Percentiles rank a stretch among this genome's conserved stretches.
Evolutionary conservation across 2,888 invertebrate genomes (phyloP).

Genomic region (Choreutis nemorana): DNA sequence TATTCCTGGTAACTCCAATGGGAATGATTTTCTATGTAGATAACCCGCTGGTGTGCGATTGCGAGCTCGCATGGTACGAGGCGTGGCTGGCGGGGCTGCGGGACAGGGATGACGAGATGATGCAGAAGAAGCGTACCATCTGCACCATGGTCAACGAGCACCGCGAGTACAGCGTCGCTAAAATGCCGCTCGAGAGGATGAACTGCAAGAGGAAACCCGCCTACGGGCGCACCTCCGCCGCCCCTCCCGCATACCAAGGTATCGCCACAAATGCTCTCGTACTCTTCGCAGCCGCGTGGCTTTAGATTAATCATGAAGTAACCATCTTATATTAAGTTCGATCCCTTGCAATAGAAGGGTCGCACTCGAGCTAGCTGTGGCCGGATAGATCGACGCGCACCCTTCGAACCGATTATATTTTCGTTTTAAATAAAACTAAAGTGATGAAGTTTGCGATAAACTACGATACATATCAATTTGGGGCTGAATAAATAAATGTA

Average conservation of each 20-base stretch:
- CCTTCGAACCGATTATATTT: conserved; percentile 29
- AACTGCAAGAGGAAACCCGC: conserved; percentile 77
- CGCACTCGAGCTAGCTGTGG: conserved; percentile 49
- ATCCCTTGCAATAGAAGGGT: conserved; percentile 26
- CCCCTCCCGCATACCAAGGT: conserved; percentile 18
- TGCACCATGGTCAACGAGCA: conserved; percentile 82
- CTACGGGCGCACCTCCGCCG: conserved; percentile 39
- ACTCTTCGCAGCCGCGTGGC: conserved; percentile 33
- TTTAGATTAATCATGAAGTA: conserved; percentile 23
- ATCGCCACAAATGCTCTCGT: conserved; percentile 29
- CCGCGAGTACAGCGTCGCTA: conserved; percentile 82
- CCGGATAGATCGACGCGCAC: conserved; percentile 42
- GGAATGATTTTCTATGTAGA: conserved; percentile 64
- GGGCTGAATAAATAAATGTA: conserved; percentile 45
- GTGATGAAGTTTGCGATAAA: conserved; percentile 57
- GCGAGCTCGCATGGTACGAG: conserved; percentile 88
- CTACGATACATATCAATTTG: conserved; percentile 64
- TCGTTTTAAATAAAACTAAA: conserved; percentile 27
- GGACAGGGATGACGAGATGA: conserved; percentile 87
- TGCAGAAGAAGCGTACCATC: conserved; percentile 85
- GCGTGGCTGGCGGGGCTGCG: conserved; percentile 80
- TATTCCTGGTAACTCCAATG: too few relatives aligned
- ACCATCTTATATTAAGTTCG: conserved; percentile 8
- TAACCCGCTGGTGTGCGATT: conserved; percentile 88
- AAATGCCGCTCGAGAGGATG: conserved; percentile 84